phyloP scores from a whole-genome alignment of 1,140 invertebrate genomes.

The Bombus balteatus region DNA sequence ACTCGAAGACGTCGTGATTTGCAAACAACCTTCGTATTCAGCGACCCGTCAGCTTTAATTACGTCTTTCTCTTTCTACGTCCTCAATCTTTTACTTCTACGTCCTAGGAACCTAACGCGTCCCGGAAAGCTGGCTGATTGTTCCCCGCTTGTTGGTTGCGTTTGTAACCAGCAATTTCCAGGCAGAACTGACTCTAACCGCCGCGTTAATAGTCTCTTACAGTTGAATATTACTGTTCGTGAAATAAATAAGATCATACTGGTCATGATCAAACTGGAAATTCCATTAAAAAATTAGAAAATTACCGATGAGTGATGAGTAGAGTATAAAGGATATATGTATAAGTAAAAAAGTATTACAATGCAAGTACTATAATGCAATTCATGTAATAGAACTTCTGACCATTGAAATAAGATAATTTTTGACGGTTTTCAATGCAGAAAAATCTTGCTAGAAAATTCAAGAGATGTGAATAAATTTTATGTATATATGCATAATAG shows the following conservation, averaged over 20 bases:
- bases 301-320: neutral
- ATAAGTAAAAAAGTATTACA: too few relatives aligned
- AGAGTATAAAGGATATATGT: too few relatives aligned
- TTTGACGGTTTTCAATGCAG: too few relatives aligned
- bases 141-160: neutral
- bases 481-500: too few relatives aligned
- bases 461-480: too few relatives aligned
- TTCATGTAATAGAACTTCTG: too few relatives aligned
- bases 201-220: neutral
- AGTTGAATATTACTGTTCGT: neutral
- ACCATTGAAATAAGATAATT: too few relatives aligned
- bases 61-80: neutral
- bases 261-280: neutral
- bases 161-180: neutral
- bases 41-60: neutral
- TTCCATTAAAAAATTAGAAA: neutral
- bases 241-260: neutral
- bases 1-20: neutral
- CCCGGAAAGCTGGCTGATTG: neutral
- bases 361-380: too few relatives aligned
- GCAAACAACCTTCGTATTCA: neutral
- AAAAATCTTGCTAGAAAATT: too few relatives aligned
- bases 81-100: neutral
- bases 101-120: neutral
- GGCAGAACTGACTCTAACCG: neutral